Percentiles rank a stretch among this genome's conserved stretches.
These are phyloP conservation scores for Blomia tropicalis DNA, from an alignment of 2,888 invertebrate genomes.

Conservation along the genomic window DNA sequence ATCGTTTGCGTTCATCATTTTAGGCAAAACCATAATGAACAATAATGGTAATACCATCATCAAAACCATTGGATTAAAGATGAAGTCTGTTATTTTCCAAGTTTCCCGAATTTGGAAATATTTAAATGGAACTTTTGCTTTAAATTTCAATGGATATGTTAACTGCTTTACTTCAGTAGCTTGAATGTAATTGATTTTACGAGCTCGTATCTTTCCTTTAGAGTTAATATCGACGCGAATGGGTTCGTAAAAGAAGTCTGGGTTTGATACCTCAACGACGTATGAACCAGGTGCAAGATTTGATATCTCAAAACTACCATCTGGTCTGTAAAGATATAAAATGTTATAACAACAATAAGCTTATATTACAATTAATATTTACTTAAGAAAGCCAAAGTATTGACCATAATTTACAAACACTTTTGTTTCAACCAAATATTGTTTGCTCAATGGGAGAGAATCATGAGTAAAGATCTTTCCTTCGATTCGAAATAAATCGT, in stretches of 20 bases:
- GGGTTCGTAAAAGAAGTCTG: conserved; percentile 80
- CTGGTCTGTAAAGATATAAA: conserved; percentile 45
- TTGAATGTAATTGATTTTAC: conserved; percentile 84
- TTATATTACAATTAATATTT: conserved; percentile 27
- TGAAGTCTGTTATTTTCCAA: conserved; percentile 87
- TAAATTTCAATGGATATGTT: conserved; percentile 77
- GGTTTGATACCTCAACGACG: conserved; percentile 75
- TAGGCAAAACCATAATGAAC: conserved; percentile 77
- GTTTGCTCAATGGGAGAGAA: conserved; percentile 38
- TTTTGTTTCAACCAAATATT: conserved; percentile 58
- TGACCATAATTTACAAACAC: conserved; percentile 71
- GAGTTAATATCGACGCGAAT: conserved; percentile 90
- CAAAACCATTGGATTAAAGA: conserved; percentile 91
- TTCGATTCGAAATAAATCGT: conserved; percentile 49
- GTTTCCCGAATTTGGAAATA: conserved; percentile 89
- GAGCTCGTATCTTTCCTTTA: conserved; percentile 85
- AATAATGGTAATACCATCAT: conserved; percentile 90
- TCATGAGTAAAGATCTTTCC: conserved; percentile 63
- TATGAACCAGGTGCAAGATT: conserved; percentile 83
- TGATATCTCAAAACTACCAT: conserved; percentile 73
- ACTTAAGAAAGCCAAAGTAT: conserved; percentile 62
- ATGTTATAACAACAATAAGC: background rate
- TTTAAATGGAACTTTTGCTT: conserved; percentile 58
- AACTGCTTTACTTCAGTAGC: conserved; percentile 75
- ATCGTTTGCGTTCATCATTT: conserved; percentile 75